Conservation (phyloP, 2,113 vertebrate genomes). For the Dipodomys merriami region DNA sequence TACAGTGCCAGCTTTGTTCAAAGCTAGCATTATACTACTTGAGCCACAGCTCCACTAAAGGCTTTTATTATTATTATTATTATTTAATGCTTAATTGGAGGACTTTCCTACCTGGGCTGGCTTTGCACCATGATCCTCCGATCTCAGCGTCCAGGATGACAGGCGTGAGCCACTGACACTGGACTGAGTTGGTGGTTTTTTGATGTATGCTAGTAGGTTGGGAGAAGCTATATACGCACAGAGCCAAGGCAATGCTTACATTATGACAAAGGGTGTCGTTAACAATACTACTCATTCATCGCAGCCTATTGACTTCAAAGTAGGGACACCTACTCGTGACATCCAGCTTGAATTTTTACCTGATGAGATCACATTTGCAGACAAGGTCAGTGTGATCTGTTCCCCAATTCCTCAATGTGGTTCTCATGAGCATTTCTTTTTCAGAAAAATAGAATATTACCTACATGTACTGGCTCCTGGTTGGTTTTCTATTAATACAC, state of each 20-base stretch:
- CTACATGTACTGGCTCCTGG: background rate
- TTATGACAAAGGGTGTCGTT: background rate
- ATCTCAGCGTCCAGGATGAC: no score
- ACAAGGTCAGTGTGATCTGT: background rate
- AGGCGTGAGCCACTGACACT: no score
- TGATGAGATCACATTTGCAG: conserved; percentile 22
- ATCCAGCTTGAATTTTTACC: conserved; percentile 4
- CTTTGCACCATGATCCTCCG: no score
- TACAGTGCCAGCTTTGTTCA: no score
- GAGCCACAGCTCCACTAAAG: no score
- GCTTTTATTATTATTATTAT: no score
- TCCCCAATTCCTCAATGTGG: background rate
- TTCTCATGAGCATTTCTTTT: background rate
- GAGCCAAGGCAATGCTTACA: background rate
- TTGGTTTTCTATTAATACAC: conserved; percentile 24
- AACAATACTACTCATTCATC: conserved; percentile 56
- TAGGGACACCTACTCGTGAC: background rate
- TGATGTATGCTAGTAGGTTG: background rate
- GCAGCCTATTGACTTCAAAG: conserved; percentile 37
- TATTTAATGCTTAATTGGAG: no score
- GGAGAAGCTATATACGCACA: background rate
- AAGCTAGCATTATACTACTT: no score
- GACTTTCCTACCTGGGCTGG: no score
- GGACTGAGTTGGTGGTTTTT: background rate
- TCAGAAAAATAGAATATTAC: background rate